Percentiles rank a stretch among this genome's conserved stretches.
Evolutionary conservation across 2,888 invertebrate species (phyloP).

Genomic region (Schizotus pectinicornis): DNA sequence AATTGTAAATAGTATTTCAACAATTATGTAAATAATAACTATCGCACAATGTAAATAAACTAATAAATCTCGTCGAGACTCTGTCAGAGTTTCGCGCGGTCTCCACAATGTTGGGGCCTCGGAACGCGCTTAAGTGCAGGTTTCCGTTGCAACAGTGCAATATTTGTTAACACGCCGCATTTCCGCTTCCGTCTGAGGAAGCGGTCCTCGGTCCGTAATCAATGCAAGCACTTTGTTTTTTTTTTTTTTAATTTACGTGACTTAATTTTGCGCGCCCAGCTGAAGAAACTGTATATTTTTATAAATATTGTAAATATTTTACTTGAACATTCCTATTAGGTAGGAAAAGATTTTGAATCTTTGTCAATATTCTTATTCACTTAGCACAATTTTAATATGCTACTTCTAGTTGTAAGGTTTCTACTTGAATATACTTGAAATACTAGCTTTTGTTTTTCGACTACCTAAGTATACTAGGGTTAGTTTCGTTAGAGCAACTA

Average conservation of each 20-base stretch:
- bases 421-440: constrained; percentile 29
- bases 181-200: too few relatives aligned
- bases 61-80: not conserved
- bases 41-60: constrained; percentile 22
- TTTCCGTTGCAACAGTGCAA: not conserved
- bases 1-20: constrained; percentile 32
- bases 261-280: constrained; percentile 17
- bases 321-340: constrained; percentile 50
- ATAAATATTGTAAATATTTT: constrained; percentile 52
- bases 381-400: constrained; percentile 38
- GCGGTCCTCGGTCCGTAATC: constrained; percentile 11
- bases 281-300: constrained; percentile 50
- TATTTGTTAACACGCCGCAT: not conserved
- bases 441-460: constrained; percentile 4
- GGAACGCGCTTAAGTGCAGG: not conserved
- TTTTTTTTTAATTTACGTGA: constrained; percentile 12
- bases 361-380: constrained; percentile 35
- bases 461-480: not conserved
- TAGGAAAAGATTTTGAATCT: constrained; percentile 29
- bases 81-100: not conserved
- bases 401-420: constrained; percentile 34
- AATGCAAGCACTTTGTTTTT: constrained; percentile 30
- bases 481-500: constrained; percentile 14
- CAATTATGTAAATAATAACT: constrained; percentile 31
- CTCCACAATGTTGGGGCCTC: not conserved